Base-by-base conservation (phyloP, 1,140 invertebrate genomes). In the Pollicipes pollicipes region DNA sequence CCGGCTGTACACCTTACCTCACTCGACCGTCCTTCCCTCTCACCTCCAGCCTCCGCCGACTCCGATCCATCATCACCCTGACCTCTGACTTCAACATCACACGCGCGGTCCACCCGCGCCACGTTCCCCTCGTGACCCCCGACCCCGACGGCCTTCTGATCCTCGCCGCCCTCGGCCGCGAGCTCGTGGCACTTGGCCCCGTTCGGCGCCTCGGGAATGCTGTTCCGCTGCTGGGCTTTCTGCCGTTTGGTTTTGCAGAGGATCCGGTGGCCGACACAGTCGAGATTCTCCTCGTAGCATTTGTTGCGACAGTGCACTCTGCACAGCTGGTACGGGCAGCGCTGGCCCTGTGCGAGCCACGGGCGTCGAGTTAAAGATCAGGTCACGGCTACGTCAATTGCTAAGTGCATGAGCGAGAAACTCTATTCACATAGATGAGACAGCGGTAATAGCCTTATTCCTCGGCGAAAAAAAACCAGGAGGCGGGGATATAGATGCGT, bases 271-370 rank as follows among this genome's bases (percentile, higher is more conserved):
- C 90, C 90, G 58, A 77, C 75, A 79, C 91, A 93, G 78, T 92
- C 88, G 26, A 87, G 79, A 76, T 88, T 84, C 78, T 90, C 87
- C 31, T 82, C 80, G 77, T 83, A 90, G 78, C 90, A 92, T 80
- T 91, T 91, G 71, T 86, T 85, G 76, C 83, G 84, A 77, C 93
- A 95, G 77, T 93, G 95, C 71, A 86, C 85, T 76, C 90, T 90
- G 78, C 93, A 96, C 21, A 93, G 78, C 76, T 85, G 84, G 78
- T 86, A 90, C 73, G 83, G 82, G 81, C 93, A 96, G 79, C 92
- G 95, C 63, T 84, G 84, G 67, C 92, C 91, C 89, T 82, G 74
- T 28, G 75, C 76, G 71, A 73, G 69, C 66, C 71, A 73, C 64
- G 66, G 30, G 32, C n/a, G 3, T 21, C 21, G 0, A 16, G 35